These are phyloP conservation scores for Neosilurus mollespiculum DNA, from an alignment of 2,797 vertebrate genomes.

Conservation along the genomic window DNA sequence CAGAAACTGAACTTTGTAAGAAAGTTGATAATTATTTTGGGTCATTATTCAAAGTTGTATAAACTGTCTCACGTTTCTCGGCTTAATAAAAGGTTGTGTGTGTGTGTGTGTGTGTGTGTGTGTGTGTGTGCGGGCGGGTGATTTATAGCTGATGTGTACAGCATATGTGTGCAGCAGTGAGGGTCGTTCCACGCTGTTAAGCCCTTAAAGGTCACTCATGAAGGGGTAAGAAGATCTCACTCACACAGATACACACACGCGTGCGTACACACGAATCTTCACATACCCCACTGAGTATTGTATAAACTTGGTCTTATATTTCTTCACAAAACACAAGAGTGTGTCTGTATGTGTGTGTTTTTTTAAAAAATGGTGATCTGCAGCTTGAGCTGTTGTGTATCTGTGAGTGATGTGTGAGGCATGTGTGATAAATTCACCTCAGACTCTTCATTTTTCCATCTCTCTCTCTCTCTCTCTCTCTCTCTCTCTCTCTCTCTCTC, in stretches of 20 bases:
- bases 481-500: neutral
- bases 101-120: conserved; percentile 14
- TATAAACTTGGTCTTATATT: no score
- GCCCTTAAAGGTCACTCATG: conserved; percentile 25
- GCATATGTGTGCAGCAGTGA: conserved; percentile 53
- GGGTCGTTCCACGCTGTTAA: conserved; percentile 22
- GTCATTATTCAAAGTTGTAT: neutral
- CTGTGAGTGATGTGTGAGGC: no score
- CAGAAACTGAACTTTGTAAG: neutral
- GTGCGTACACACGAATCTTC: no score
- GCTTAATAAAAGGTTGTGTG: neutral
- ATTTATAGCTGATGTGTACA: conserved; percentile 22
- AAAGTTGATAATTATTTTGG: neutral
- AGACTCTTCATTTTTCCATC: neutral
- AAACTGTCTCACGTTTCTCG: neutral
- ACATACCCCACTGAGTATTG: no score
- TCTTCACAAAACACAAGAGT: no score
- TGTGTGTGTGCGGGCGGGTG: neutral
- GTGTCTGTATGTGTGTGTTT: no score
- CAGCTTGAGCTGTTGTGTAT: no score
- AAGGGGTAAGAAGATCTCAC: conserved; percentile 10
- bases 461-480: neutral
- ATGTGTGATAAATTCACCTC: no score
- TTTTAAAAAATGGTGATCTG: no score
- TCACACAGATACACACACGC: no score